Conservation (phyloP, 2,797 vertebrate species). For the Microchirus variegatus region DNA sequence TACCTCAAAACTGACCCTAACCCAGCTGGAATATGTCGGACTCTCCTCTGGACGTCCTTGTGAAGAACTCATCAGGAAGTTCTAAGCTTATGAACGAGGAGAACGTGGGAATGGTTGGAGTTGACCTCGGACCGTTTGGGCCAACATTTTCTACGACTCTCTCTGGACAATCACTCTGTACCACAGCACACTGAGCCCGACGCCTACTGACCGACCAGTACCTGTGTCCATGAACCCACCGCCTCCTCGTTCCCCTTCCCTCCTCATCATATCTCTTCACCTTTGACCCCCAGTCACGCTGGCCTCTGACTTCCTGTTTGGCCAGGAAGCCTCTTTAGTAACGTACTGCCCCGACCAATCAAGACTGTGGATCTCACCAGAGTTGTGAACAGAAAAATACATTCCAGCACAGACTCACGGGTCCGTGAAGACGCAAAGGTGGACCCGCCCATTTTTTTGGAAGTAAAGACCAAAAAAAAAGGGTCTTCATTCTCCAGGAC, state of each 20-base stretch:
- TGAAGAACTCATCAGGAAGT: conserved; percentile 3
- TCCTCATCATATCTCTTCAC: conserved; percentile 6
- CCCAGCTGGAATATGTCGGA: conserved; percentile 10
- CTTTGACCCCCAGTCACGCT: conserved; percentile 27
- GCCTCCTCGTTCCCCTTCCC: conserved; percentile 3
- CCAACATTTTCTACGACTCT: conserved; percentile 2
- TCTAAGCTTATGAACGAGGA: conserved; percentile 43
- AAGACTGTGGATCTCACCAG: conserved; percentile 71
- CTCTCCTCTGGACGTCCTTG: neutral
- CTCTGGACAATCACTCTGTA: conserved; percentile 82
- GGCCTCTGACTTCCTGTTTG: conserved; percentile 57
- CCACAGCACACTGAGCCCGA: conserved; percentile 83
- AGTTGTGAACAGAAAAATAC: conserved; percentile 75
- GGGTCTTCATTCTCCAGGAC: conserved; percentile 43
- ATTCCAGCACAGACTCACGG: conserved; percentile 81
- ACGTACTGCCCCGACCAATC: conserved; percentile 76
- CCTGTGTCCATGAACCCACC: conserved; percentile 67
- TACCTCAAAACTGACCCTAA: conserved; percentile 3
- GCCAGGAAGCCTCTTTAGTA: conserved; percentile 69
- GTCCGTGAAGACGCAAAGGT: conserved; percentile 55
- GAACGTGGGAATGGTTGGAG: neutral
- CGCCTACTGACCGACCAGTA: conserved; percentile 76
- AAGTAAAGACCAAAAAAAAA: conserved; percentile 16
- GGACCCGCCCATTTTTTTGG: conserved; percentile 18
- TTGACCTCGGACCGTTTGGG: neutral